Evolutionary conservation across 2,113 vertebrate species (phyloP).

Genomic region (Caretta caretta): DNA sequence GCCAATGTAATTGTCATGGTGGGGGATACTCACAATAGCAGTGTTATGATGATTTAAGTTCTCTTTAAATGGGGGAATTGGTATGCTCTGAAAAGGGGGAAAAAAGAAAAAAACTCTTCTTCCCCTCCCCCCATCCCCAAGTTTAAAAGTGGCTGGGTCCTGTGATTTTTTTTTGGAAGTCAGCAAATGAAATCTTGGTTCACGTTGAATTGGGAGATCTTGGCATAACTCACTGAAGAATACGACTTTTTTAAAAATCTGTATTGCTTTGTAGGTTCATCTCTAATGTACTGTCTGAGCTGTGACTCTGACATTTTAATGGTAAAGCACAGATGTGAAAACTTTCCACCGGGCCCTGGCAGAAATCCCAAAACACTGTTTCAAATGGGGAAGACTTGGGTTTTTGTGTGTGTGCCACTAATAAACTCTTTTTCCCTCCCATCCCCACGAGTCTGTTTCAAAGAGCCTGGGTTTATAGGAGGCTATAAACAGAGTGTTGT

Average conservation of each 20-base stretch:
- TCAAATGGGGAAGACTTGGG: constrained; percentile 4
- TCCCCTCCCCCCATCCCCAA: no score
- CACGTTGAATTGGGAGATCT: background rate
- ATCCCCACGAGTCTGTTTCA: constrained; percentile 41
- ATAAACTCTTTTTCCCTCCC: constrained; percentile 51
- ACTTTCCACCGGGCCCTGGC: constrained; percentile 64
- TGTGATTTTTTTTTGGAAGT: background rate
- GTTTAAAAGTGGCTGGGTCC: background rate
- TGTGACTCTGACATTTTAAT: constrained; percentile 66
- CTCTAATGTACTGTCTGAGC: constrained; percentile 56
- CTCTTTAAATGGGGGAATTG: background rate
- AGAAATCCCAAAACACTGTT: constrained; percentile 51
- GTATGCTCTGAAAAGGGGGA: background rate
- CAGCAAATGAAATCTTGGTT: background rate
- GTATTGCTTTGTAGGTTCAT: constrained; percentile 58
- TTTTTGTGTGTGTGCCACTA: constrained; percentile 41
- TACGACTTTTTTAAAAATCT: background rate
- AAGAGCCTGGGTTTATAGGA: background rate
- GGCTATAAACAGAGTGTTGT: background rate
- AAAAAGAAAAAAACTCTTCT: background rate
- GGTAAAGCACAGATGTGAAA: constrained; percentile 63
- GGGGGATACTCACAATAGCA: accelerated
- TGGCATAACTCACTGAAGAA: constrained; percentile 10
- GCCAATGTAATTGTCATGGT: accelerated
- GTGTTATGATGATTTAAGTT: background rate